Evolutionary conservation across 1,140 invertebrate species (phyloP).

Genomic region (Rhopalosiphum maidis): DNA sequence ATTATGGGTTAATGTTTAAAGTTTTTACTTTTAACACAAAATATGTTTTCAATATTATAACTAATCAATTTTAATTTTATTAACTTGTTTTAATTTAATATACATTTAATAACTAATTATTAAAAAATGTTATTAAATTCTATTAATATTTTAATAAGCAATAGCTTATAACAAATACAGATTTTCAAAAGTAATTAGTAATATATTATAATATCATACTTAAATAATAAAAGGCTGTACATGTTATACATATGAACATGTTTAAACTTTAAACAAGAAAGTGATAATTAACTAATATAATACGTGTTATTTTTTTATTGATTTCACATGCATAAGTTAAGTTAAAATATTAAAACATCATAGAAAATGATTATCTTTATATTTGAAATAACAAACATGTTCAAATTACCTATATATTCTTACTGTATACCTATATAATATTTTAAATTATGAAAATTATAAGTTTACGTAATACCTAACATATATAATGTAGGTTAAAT

Average conservation of each 20-base stretch:
- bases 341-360: neutral
- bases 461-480: neutral
- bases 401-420: neutral
- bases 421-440: neutral
- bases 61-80: neutral
- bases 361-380: neutral
- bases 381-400: neutral
- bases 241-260: neutral
- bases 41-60: neutral
- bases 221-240: neutral
- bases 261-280: neutral
- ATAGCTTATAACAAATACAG: neutral
- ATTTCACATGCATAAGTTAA: neutral
- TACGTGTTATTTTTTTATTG: neutral
- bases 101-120: too few species aligned
- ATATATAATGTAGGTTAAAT: neutral
- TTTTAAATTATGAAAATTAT: neutral
- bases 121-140: neutral
- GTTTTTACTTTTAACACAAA: neutral
- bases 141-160: neutral
- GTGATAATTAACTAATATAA: neutral
- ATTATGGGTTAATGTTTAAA: neutral
- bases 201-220: neutral
- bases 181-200: neutral
- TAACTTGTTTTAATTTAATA: too few species aligned